Percentiles rank a stretch among this genome's conserved stretches.
Conservation (phyloP, 2,888 invertebrate species). For the Fissipunctia ypsillon region DNA sequence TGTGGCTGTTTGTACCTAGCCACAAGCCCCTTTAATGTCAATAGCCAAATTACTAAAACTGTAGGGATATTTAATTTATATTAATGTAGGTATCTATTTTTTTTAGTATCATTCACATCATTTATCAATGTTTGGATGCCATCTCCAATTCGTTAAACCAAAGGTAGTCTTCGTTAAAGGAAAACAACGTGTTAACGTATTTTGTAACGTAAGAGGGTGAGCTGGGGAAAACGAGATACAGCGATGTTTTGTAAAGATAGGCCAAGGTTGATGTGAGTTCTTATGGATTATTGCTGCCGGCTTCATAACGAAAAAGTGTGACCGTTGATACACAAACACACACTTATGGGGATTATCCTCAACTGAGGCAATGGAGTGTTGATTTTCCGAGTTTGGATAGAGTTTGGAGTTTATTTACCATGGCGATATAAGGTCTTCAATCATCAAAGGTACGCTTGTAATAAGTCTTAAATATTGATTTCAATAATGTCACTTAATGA, state of each 20-base stretch:
- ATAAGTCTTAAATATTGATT: background rate
- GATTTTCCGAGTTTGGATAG: conserved; percentile 7
- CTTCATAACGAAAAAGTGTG: conserved; percentile 60
- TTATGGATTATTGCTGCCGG: conserved; percentile 57
- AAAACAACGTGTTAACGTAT: conserved; percentile 46
- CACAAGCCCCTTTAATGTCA: no score
- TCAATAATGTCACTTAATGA: background rate
- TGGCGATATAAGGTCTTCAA: background rate
- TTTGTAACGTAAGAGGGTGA: conserved; percentile 46
- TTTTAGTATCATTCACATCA: background rate
- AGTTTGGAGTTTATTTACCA: background rate
- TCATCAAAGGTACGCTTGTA: background rate
- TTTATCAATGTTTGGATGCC: background rate
- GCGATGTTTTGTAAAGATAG: conserved; percentile 53
- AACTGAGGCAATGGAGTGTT: conserved; percentile 18
- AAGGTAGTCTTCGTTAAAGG: conserved; percentile 9
- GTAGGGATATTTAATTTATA: no score
- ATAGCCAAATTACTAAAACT: no score
- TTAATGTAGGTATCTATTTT: background rate
- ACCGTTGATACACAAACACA: conserved; percentile 57
- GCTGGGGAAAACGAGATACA: conserved; percentile 42
- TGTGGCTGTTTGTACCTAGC: no score
- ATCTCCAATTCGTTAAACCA: background rate
- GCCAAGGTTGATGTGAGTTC: conserved; percentile 54
- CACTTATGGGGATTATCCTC: conserved; percentile 52